Evolutionary conservation across 64 coral and sea anemone genomes (phyloP).

Genomic region (Astreopora myriophthalma): DNA sequence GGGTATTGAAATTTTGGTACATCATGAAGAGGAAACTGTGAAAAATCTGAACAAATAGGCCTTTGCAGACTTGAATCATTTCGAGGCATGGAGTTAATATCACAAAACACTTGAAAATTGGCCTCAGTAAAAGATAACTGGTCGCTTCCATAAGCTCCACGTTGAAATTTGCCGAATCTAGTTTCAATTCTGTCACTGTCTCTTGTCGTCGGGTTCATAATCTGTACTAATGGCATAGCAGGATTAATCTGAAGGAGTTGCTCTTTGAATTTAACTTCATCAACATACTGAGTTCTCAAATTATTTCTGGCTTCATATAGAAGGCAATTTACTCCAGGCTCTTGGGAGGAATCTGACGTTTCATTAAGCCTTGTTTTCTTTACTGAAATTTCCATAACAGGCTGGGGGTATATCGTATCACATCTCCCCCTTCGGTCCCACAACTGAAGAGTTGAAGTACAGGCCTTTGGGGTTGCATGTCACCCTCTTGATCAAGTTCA

Average conservation of each 20-base stretch:
- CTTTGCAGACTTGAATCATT: not conserved
- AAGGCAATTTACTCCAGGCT: not conserved
- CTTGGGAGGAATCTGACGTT: not conserved
- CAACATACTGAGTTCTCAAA: not conserved
- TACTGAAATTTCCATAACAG: constrained; percentile 34
- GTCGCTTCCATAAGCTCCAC: not conserved
- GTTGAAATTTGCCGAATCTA: constrained; percentile 10
- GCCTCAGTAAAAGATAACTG: constrained; percentile 27
- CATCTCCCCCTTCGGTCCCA: constrained; percentile 48
- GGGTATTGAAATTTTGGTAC: not conserved
- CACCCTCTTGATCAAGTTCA: constrained; percentile 24
- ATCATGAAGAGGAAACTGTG: not conserved
- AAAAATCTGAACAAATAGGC: not conserved
- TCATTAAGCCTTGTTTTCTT: constrained; percentile 9
- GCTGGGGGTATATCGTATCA: constrained; percentile 3
- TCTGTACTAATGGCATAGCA: not conserved
- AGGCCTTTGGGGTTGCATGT: constrained; percentile 18
- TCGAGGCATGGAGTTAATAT: not conserved
- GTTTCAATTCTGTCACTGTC: not conserved
- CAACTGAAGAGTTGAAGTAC: constrained; percentile 23
- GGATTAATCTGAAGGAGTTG: not conserved
- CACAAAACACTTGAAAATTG: constrained; percentile 40
- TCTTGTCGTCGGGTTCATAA: not conserved
- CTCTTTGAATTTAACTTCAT: constrained; percentile 4
- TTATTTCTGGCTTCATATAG: constrained; percentile 18